These are phyloP conservation scores for Drosophila seclusa DNA, from an alignment of 2,888 invertebrate genomes.

Conservation along the genomic window DNA sequence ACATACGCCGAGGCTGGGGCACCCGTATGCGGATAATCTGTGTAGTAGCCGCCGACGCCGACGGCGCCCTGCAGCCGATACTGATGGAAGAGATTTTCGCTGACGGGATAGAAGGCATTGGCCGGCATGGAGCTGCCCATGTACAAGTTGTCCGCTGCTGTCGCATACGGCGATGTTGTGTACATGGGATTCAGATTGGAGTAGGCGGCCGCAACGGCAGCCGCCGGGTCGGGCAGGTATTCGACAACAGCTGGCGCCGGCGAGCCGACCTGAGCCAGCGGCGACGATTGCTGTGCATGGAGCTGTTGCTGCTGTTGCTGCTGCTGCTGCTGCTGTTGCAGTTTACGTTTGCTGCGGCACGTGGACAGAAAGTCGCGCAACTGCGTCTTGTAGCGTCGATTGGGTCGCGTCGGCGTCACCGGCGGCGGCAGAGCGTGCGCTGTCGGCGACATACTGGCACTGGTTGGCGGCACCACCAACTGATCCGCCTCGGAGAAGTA, in stretches of 20 bases:
- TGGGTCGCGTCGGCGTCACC: conserved; percentile 92
- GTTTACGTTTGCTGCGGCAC: conserved; percentile 92
- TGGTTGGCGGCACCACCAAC: conserved; percentile 87
- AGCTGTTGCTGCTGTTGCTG: conserved; percentile 70
- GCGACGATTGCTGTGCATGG: conserved; percentile 83
- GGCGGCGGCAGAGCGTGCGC: conserved; percentile 86
- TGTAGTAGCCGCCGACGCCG: conserved; percentile 89
- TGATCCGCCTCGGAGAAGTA: conserved; percentile 96
- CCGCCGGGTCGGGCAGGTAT: conserved; percentile 86
- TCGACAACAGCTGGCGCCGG: conserved; percentile 85
- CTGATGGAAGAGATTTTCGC: conserved; percentile 95
- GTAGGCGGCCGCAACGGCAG: conserved; percentile 91
- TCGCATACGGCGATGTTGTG: conserved; percentile 90
- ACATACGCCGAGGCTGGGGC: conserved; percentile 87
- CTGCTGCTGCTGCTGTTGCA: conserved; percentile 84
- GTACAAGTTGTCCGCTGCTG: conserved; percentile 87
- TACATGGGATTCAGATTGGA: conserved; percentile 92
- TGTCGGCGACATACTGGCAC: conserved; percentile 85
- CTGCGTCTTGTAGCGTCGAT: conserved; percentile 96
- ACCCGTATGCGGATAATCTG: conserved; percentile 90
- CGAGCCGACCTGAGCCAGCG: conserved; percentile 85
- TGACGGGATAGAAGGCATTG: conserved; percentile 90
- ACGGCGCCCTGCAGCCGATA: conserved; percentile 92
- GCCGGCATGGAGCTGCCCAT: conserved; percentile 86
- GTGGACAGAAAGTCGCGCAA: conserved; percentile 96